Conservation (phyloP, 2,797 vertebrate species). For the Hippopotamyrus pictus region DNA sequence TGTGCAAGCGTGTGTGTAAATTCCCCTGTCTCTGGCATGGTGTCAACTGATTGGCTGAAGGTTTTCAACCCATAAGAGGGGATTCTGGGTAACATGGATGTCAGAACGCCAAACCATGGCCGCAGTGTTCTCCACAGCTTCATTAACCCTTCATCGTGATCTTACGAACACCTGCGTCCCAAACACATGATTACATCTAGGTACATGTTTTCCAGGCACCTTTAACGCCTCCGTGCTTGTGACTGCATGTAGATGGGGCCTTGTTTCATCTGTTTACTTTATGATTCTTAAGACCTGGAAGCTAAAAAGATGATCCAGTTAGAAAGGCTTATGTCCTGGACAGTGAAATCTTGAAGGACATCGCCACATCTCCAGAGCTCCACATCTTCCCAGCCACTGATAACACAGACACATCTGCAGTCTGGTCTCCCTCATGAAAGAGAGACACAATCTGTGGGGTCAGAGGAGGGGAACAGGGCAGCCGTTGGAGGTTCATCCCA, state of each 20-base stretch:
- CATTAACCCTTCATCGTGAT: constrained; percentile 73
- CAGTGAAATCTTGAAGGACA: not conserved
- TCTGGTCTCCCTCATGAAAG: not conserved
- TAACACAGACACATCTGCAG: not conserved
- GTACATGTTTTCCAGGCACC: constrained; percentile 46
- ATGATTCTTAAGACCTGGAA: constrained; percentile 28
- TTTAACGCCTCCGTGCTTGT: not conserved
- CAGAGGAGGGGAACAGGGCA: not conserved
- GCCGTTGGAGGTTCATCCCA: not conserved
- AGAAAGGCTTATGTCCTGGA: not conserved
- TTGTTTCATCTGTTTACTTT: constrained; percentile 38
- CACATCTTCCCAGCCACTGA: not conserved
- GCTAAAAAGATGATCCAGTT: not conserved
- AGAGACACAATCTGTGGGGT: not conserved
- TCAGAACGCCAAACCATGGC: constrained; percentile 58
- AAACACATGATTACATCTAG: constrained; percentile 26
- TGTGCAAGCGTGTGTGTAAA: not conserved
- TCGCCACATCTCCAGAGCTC: not conserved
- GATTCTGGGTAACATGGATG: constrained; percentile 40
- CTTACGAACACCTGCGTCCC: constrained; percentile 40
- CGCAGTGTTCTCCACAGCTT: constrained; percentile 42
- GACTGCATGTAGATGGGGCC: not conserved
- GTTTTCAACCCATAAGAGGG: constrained; percentile 24
- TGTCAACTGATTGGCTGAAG: constrained; percentile 58
- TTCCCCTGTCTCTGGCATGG: constrained; percentile 37